phyloP scores from a whole-genome alignment of 1,140 invertebrate genomes.

The Chionoecetes opilio region DNA sequence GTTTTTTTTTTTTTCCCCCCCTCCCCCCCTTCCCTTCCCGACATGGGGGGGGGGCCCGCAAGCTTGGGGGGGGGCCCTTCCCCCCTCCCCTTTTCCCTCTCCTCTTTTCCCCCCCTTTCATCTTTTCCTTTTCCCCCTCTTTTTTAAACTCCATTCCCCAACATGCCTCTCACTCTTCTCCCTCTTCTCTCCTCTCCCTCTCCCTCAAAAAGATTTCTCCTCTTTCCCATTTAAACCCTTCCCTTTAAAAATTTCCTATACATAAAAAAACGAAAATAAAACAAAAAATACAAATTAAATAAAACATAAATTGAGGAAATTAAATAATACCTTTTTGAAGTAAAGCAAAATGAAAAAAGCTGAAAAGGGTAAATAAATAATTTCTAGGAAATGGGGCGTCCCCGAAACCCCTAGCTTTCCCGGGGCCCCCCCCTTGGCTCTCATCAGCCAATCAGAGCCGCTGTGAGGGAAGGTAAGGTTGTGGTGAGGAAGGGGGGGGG shows the following conservation, averaged over 20 bases:
- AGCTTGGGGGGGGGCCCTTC: background rate
- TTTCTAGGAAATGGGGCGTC: background rate
- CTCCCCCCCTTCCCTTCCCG: background rate
- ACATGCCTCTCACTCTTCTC: background rate
- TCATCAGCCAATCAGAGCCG: conserved; percentile 9
- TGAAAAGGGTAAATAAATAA: no score
- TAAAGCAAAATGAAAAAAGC: no score
- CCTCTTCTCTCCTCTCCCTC: conserved; percentile 16
- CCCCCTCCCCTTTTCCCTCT: background rate
- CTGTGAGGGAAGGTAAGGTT: background rate
- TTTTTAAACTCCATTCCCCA: background rate
- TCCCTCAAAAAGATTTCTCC: background rate
- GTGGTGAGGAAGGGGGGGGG: background rate
- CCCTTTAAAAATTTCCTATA: background rate
- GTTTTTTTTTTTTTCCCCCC: no score
- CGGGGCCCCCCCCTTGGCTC: background rate
- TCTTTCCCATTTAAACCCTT: background rate
- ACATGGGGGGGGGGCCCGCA: background rate
- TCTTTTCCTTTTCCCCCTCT: background rate
- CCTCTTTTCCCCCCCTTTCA: background rate
- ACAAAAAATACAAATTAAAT: background rate
- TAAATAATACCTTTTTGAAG: no score
- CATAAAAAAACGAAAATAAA: background rate
- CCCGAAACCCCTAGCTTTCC: background rate
- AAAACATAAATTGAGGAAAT: background rate